Base-by-base conservation (phyloP, 1,140 invertebrate genomes). In the Proctacanthus coquilletti region DNA sequence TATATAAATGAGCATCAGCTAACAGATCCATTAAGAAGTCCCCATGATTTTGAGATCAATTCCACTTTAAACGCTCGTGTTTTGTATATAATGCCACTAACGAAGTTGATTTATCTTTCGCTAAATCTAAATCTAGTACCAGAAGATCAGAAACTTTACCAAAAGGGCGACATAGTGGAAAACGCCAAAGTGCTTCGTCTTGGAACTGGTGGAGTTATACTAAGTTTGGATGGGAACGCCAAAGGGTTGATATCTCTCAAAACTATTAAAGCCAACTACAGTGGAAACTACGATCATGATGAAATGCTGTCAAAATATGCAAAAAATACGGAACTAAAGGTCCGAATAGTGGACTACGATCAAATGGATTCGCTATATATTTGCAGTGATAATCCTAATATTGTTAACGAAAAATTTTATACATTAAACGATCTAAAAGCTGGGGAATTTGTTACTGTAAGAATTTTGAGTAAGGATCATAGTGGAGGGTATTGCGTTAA, bases 61-160 rank as follows among this genome's bases (percentile, higher is more conserved):
- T 45, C 52, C 32, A 51, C 61, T 21, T 38, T 75, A 13, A 53
- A 55, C 32, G 75, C 72, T 0, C 63, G 67, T 4, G 58, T 84
- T 2, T 48, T 83, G 2, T 84, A 80, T 44, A 61, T 71, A 13
- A 62, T 79, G 49, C 77, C 77, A 1, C 63, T 71, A 1, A 68
- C 75, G 8, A 82, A 81, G 52, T 65, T 72, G n/a, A 64, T 66
- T 2, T 72, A 72, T 45, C 63, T 78, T 34, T 69, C 62, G 8
- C 46, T 71, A 5, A 50, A 60, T 36, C 10, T 35, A 8, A 13
- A 34, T 34, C 20, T 49, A 8, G 21, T 35, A 3, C 20, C 34
- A 4, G 34, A 36, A 11, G 23, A 53, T 20, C 42, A 44, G 17
- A 36, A 48, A 32, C 46, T 36, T 2, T 43, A 71, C 0, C 51